These are phyloP conservation scores for Zoanthus sociatus DNA, from an alignment of 92 coral and sea anemone species.

Conservation along the genomic window DNA sequence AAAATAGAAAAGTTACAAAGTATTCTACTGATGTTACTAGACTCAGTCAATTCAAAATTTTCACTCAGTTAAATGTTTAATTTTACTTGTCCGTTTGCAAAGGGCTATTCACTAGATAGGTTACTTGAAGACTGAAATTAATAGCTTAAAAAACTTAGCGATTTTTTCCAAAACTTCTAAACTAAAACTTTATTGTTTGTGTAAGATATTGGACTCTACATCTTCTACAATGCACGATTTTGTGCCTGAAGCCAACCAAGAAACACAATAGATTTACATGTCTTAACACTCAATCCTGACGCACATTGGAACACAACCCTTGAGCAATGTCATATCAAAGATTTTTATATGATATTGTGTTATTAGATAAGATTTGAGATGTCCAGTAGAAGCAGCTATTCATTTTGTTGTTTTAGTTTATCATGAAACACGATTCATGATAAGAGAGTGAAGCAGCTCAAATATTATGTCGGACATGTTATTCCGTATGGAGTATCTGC, in stretches of 20 bases:
- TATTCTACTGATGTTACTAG: background rate
- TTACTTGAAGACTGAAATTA: background rate
- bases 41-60: background rate
- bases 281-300: constrained; percentile 33
- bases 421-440: background rate
- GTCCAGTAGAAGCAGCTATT: background rate
- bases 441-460: too few relatives aligned
- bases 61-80: background rate
- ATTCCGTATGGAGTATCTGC: background rate
- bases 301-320: constrained; percentile 29
- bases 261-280: constrained; percentile 12
- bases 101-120: background rate
- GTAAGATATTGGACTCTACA: constrained; percentile 37
- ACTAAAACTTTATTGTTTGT: background rate
- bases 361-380: background rate
- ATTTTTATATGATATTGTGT: background rate
- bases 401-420: background rate
- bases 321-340: background rate
- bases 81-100: background rate
- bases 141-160: background rate
- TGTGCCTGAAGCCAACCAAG: constrained; percentile 27
- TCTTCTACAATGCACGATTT: constrained; percentile 9
- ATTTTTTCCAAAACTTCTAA: background rate
- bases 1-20: background rate
- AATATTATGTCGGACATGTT: background rate